Conservation (phyloP, 1,140 invertebrate genomes). For the Hyposmocoma kahamanoa region DNA sequence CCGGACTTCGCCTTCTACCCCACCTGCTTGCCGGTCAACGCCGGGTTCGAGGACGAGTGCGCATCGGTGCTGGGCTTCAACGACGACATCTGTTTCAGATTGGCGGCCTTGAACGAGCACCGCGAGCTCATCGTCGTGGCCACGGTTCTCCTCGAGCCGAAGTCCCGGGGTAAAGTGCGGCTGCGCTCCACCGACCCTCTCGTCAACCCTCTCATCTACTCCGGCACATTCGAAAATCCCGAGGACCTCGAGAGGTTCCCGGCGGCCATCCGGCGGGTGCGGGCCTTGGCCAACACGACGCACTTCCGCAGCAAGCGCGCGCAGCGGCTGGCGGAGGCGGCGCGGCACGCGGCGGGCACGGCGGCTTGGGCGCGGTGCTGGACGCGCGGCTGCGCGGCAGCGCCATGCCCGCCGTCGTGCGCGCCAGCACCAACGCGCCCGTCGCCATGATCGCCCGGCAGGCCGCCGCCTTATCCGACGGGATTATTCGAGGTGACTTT, state of each 20-base stretch:
- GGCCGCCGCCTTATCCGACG: constrained; percentile 75
- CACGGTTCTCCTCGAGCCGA: constrained; percentile 52
- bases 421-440: constrained; percentile 42
- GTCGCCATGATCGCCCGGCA: constrained; percentile 78
- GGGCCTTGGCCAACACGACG: constrained; percentile 30
- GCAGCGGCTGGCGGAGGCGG: constrained; percentile 33
- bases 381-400: constrained; percentile 56
- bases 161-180: constrained; percentile 62
- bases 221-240: constrained; percentile 77
- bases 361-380: constrained; percentile 69
- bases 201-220: constrained; percentile 79
- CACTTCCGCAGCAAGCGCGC: constrained; percentile 36
- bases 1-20: constrained; percentile 55
- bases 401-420: constrained; percentile 69
- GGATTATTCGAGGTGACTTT: no score
- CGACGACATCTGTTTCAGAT: constrained; percentile 34
- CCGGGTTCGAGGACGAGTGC: constrained; percentile 24
- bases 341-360: constrained; percentile 71
- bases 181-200: constrained; percentile 76
- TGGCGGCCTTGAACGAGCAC: no score
- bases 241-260: constrained; percentile 65
- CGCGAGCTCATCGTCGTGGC: no score
- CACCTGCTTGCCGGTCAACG: constrained; percentile 26
- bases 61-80: constrained; percentile 33
- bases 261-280: constrained; percentile 25